These are phyloP conservation scores for Thymelicus acteon DNA, from an alignment of 2,888 invertebrate genomes.

Conservation along the genomic window DNA sequence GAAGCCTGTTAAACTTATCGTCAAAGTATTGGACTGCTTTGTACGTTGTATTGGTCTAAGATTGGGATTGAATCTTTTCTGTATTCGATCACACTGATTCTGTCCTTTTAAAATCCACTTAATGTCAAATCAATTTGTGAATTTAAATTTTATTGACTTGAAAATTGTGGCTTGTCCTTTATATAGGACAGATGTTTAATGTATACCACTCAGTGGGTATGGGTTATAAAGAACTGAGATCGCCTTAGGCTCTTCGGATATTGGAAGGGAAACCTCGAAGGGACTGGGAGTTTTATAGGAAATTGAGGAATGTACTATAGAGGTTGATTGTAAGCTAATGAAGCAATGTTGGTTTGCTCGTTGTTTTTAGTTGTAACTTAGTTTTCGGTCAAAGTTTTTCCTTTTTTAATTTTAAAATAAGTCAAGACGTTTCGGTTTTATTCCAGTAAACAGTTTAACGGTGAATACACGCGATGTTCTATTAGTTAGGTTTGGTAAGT, in stretches of 20 bases:
- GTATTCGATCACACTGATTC: too few species aligned
- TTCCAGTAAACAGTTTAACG: conserved; percentile 15
- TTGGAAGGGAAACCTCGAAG: neutral
- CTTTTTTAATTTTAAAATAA: conserved; percentile 43
- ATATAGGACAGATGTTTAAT: conserved; percentile 16
- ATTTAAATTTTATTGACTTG: conserved; percentile 1
- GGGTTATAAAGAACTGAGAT: conserved; percentile 14
- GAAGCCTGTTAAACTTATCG: too few species aligned
- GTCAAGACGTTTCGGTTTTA: conserved; percentile 23
- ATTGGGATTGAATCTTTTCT: too few species aligned
- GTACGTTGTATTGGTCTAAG: too few species aligned
- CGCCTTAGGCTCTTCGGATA: neutral
- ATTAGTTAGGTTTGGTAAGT: conserved; percentile 13
- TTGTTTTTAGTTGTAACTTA: conserved; percentile 69
- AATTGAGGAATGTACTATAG: conserved; percentile 73
- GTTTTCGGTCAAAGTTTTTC: conserved; percentile 52
- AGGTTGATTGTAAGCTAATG: conserved; percentile 63
- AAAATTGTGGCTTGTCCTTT: conserved; percentile 18
- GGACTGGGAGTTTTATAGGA: conserved; percentile 37
- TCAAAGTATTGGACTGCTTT: too few species aligned
- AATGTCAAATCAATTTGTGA: too few species aligned
- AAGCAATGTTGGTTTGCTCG: conserved; percentile 64
- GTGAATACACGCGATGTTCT: conserved; percentile 26
- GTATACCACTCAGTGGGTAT: conserved; percentile 7
- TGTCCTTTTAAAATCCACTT: too few species aligned